Percentiles rank a stretch among this genome's conserved stretches.
Conservation (phyloP, 2,113 vertebrate species). For the Vimba vimba region DNA sequence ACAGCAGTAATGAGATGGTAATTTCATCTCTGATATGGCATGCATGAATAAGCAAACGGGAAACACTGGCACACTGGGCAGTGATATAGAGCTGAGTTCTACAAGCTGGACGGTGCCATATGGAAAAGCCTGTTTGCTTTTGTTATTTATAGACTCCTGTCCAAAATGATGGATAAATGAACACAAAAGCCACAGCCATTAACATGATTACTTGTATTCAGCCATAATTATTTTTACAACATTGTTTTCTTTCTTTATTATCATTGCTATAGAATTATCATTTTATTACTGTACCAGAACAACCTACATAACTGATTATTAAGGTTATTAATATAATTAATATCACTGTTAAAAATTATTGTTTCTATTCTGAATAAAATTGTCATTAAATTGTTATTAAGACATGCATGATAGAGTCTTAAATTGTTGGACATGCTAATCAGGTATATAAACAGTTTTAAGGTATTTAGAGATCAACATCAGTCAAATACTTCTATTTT, state of each 20-base stretch:
- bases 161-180: slow-evolving; percentile 66
- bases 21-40: slow-evolving; percentile 88
- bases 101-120: slow-evolving; percentile 63
- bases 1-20: slow-evolving; percentile 92
- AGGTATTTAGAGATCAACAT: background rate
- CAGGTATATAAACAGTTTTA: background rate
- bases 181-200: slow-evolving; percentile 45
- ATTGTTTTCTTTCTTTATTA: background rate
- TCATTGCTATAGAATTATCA: background rate
- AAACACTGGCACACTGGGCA: slow-evolving; percentile 60
- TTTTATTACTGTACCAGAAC: background rate
- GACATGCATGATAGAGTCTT: background rate
- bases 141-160: slow-evolving; percentile 70
- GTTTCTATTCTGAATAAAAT: background rate
- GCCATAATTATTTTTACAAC: slow-evolving; percentile 17
- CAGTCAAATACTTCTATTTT: background rate
- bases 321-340: background rate
- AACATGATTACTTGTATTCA: background rate
- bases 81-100: slow-evolving; percentile 69
- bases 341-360: background rate
- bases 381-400: background rate
- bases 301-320: background rate
- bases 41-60: slow-evolving; percentile 82
- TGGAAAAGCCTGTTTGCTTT: slow-evolving; percentile 65
- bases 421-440: slow-evolving; percentile 9